Evolutionary conservation across 2,888 invertebrate species (phyloP), one percentile per base, ranked within the genome.

Genomic region (Xanthia icteritia): DNA sequence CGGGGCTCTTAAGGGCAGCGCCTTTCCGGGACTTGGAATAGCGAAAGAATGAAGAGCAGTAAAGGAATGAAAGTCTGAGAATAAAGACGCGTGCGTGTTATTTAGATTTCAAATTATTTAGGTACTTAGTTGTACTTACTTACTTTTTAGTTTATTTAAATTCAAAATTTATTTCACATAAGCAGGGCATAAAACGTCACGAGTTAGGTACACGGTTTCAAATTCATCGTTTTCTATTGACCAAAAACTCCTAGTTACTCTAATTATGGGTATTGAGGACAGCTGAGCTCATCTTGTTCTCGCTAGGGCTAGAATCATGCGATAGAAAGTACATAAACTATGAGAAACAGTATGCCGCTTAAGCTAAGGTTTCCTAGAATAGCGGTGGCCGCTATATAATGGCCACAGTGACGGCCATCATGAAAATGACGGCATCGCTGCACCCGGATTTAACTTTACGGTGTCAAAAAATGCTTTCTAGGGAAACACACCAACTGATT

Each of bases 1-100:
- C 74, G 27, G 36, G 65, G 11, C 56, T 45, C 54, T 76, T 86
- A 83, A 86, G 69, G 72, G 68, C 39, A 70, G 20, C 11, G 23
- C 42, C 15, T 76, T 45, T 31, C 36, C 75, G 17, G 5, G 5
- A 48, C 45, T 54, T 54, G 5, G 4, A 4, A 42, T 20, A n/a
- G 13, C n/a, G 23, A 42, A 51, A 27, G 2, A 60, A 5, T 48
- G 27, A 17, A 45, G 74, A 74, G 13, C n/a, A 9, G 23, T 51
- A 42, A 13, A 48, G 39, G 9, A 42, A 63, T 63, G 5, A 23
- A 58, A 48, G 17, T 39, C 13, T 73, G 17, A 20, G 20, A 13
- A 36, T 5, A 36, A n/a, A 3, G 39, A 42, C 23, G 31, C 9
- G 11, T 69, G 4, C 9, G 66, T 39, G 11, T 70, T 31, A 13